These are phyloP conservation scores for Drosophila rhopaloa DNA, from an alignment of 1,140 invertebrate species.

Conservation along the genomic window DNA sequence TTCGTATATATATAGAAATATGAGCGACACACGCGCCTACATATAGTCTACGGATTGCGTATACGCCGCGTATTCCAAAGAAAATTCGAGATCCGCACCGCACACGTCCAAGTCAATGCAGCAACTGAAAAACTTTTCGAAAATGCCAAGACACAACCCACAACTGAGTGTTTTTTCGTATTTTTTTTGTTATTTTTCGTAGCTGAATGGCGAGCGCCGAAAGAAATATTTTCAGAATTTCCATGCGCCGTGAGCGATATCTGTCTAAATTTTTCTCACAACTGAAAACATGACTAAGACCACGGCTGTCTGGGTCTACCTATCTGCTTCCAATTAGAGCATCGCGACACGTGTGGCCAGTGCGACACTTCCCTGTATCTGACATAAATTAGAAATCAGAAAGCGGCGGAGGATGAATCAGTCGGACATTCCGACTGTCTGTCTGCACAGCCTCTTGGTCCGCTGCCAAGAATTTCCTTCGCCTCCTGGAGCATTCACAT, in stretches of 20 bases:
- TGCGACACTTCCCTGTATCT: conserved; percentile 20
- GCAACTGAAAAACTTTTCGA: conserved; percentile 78
- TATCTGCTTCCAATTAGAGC: conserved; percentile 59
- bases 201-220: conserved; percentile 60
- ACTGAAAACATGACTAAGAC: conserved; percentile 54
- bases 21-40: conserved; percentile 47
- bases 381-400: conserved; percentile 51
- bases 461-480: conserved; percentile 5
- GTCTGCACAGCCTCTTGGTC: conserved; percentile 2
- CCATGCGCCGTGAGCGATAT: conserved; percentile 68
- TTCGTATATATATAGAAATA: conserved; percentile 36
- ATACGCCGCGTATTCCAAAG: conserved; percentile 70
- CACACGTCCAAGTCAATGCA: conserved; percentile 78
- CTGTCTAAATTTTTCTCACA: conserved; percentile 47
- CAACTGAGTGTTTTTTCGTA: conserved; percentile 24
- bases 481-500: conserved; percentile 13
- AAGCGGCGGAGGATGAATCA: conserved; percentile 27
- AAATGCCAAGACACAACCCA: conserved; percentile 56
- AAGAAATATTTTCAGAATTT: conserved; percentile 67
- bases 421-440: conserved; percentile 5
- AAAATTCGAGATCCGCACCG: conserved; percentile 44
- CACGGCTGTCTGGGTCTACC: conserved; percentile 38
- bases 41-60: conserved; percentile 60
- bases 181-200: not conserved
- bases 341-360: conserved; percentile 60